phyloP scores from a whole-genome alignment of 2,797 vertebrate species.

The Adrianichthys oophorus region DNA sequence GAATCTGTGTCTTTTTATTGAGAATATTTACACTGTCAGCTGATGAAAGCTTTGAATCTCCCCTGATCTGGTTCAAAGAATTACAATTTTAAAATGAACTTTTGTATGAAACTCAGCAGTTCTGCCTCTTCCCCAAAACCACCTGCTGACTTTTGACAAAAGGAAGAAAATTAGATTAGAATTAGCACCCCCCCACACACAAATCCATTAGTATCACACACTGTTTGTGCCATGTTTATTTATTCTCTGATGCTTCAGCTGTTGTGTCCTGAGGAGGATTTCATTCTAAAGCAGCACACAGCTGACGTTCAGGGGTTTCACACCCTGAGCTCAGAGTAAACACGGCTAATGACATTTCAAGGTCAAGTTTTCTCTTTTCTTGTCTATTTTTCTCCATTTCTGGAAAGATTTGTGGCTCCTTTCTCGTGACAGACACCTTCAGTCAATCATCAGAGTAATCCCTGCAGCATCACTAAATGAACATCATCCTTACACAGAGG shows the following conservation, averaged over 20 bases:
- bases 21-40: conserved; percentile 42
- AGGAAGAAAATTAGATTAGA: conserved; percentile 29
- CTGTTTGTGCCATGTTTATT: conserved; percentile 25
- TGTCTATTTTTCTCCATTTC: conserved; percentile 33
- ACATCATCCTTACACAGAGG: conserved; percentile 34
- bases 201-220: background rate
- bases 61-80: conserved; percentile 29
- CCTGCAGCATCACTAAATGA: conserved; percentile 36
- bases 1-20: conserved; percentile 46
- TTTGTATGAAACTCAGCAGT: conserved; percentile 34
- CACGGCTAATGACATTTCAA: conserved; percentile 14
- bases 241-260: conserved; percentile 26
- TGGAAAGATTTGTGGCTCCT: conserved; percentile 35
- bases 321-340: conserved; percentile 12
- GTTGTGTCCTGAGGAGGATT: conserved; percentile 17
- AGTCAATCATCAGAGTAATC: conserved; percentile 50
- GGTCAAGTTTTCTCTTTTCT: conserved; percentile 21
- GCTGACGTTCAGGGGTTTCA: conserved; percentile 9
- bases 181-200: no score
- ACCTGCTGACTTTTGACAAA: conserved; percentile 46
- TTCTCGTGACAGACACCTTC: conserved; percentile 17
- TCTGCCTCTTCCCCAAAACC: conserved; percentile 40
- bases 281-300: conserved; percentile 14
- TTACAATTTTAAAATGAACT: conserved; percentile 56
- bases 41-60: conserved; percentile 41